These are phyloP conservation scores for Sigmodon hispidus DNA, from an alignment of 2,113 vertebrate genomes.

Conservation along the genomic window DNA sequence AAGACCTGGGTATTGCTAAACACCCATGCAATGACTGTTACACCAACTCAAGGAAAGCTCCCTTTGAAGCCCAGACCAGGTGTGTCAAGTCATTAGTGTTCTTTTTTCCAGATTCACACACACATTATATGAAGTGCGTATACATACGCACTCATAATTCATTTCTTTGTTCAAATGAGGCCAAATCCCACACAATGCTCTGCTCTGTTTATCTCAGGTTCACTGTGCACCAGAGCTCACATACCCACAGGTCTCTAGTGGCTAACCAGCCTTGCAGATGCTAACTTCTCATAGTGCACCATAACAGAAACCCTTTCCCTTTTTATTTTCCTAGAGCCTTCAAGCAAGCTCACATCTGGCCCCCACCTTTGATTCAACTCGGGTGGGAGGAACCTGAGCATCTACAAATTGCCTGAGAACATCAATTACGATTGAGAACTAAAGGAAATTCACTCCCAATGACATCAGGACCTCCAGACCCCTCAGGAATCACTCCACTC, in stretches of 20 bases:
- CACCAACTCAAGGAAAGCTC: neutral
- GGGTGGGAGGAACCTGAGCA: neutral
- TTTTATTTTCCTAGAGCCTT: neutral
- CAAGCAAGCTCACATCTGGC: neutral
- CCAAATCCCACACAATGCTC: neutral
- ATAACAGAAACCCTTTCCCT: neutral
- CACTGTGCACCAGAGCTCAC: neutral
- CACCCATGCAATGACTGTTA: neutral
- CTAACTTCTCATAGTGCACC: neutral
- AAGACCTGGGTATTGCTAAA: neutral
- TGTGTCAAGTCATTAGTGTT: neutral
- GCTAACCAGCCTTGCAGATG: neutral
- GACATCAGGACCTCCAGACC: neutral
- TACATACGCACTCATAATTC: neutral
- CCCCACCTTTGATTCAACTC: neutral
- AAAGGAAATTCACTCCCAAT: neutral
- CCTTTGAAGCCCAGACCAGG: neutral
- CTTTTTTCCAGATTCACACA: neutral
- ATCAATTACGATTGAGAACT: neutral
- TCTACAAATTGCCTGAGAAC: neutral
- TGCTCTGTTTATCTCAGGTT: neutral
- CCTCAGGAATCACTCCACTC: neutral
- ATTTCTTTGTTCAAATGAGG: neutral
- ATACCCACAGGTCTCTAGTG: neutral
- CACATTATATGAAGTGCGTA: neutral